Conservation (phyloP, 1,140 invertebrate genomes). For the Mizuhopecten yessoensis region DNA sequence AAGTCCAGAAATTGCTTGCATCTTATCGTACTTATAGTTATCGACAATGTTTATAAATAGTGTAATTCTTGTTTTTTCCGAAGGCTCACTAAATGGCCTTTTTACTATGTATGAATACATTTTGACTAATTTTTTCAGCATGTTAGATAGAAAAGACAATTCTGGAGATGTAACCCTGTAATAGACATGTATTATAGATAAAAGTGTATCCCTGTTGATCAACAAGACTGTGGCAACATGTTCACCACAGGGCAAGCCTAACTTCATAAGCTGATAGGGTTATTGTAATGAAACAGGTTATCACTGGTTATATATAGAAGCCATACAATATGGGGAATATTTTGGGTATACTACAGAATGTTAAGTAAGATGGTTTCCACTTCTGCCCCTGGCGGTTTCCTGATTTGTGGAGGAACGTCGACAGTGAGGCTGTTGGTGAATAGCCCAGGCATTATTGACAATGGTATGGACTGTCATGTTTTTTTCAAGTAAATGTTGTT, state of each 20-base stretch:
- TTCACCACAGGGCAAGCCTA: not conserved
- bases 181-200: not conserved
- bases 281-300: slow-evolving; percentile 39
- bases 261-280: slow-evolving; percentile 25
- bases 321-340: not conserved
- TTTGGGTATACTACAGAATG: slow-evolving; percentile 18
- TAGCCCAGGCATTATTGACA: slow-evolving; percentile 55
- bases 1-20: slow-evolving; percentile 22
- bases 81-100: slow-evolving; percentile 17
- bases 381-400: slow-evolving; percentile 23
- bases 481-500: slow-evolving; percentile 78
- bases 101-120: slow-evolving; percentile 12
- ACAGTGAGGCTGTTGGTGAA: not conserved
- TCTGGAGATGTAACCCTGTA: slow-evolving; percentile 21
- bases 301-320: slow-evolving; percentile 10
- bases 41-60: slow-evolving; percentile 17
- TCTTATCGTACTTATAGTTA: slow-evolving; percentile 24
- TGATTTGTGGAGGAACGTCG: not conserved
- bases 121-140: slow-evolving; percentile 36
- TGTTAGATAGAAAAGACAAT: slow-evolving; percentile 15
- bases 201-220: slow-evolving; percentile 25
- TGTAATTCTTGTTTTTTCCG: slow-evolving; percentile 2
- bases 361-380: not conserved
- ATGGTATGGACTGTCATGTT: slow-evolving; percentile 66
- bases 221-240: not conserved